phyloP scores from a whole-genome alignment of 1,140 invertebrate species.

The Matsumurasca onukii region DNA sequence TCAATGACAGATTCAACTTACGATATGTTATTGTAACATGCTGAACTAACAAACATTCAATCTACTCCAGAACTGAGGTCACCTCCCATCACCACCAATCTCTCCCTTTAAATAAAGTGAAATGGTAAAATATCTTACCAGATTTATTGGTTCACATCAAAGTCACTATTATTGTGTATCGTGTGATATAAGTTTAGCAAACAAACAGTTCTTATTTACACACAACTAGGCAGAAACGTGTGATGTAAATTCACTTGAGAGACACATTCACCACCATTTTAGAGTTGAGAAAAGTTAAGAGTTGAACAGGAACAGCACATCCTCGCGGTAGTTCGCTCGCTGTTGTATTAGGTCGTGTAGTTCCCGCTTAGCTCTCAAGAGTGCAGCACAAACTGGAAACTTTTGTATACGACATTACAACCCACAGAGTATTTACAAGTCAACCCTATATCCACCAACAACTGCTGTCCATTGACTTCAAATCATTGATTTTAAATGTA shows the following conservation, averaged over 20 bases:
- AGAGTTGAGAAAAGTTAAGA: no score
- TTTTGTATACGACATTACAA: no score
- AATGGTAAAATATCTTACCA: no score
- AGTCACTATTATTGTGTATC: background rate
- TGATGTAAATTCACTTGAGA: background rate
- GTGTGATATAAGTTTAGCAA: background rate
- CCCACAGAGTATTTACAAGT: no score
- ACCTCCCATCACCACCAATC: constrained; percentile 22
- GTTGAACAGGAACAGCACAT: background rate
- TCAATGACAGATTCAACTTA: no score
- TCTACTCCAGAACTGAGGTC: constrained; percentile 21
- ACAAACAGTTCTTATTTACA: background rate
- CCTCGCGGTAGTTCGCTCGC: background rate
- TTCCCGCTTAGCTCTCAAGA: background rate
- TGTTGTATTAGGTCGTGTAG: background rate
- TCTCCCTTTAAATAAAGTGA: constrained; percentile 6
- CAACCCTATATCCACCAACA: no score
- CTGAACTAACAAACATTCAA: no score
- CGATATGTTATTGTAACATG: no score
- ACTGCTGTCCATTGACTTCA: no score
- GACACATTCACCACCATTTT: constrained; percentile 15
- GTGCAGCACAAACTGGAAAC: constrained; percentile 6
- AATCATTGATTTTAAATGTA: no score
- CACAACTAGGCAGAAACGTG: background rate
- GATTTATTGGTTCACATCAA: no score